A percentile compares a stretch with the other conserved stretches of the same genome.
Evolutionary conservation across 2,113 vertebrate species (phyloP).

Genomic region (Scopus umbretta): DNA sequence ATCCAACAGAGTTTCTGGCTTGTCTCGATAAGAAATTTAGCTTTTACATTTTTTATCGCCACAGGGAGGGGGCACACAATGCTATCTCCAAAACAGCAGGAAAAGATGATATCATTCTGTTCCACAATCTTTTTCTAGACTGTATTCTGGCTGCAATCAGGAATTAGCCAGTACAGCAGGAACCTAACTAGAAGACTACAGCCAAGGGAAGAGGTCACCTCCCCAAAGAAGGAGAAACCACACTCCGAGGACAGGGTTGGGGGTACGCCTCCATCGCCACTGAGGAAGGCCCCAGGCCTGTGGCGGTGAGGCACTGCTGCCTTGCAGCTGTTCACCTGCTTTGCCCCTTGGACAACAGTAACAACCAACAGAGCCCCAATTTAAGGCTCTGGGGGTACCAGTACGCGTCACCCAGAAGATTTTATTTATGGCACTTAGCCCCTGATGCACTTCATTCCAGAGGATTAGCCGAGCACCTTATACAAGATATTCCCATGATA

Average conservation of each 20-base stretch:
- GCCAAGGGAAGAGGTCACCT: neutral
- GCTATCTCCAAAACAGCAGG: conserved; percentile 26
- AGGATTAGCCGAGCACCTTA: neutral
- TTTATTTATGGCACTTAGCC: accelerated
- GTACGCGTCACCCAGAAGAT: neutral
- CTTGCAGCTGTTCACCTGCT: neutral
- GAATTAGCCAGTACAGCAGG: neutral
- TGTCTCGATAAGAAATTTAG: neutral
- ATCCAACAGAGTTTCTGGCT: neutral
- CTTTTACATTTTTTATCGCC: conserved; percentile 31
- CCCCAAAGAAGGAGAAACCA: neutral
- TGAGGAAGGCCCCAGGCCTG: accelerated
- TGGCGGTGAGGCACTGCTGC: neutral
- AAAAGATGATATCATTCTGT: conserved; percentile 10
- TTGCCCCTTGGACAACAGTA: neutral
- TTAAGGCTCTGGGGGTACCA: neutral
- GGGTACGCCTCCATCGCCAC: neutral
- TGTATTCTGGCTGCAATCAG: neutral
- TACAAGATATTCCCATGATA: neutral
- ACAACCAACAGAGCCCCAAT: neutral
- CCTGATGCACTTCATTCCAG: neutral
- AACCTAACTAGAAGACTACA: neutral
- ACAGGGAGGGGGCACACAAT: neutral
- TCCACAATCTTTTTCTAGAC: neutral
- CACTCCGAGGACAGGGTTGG: neutral